These are phyloP conservation scores for Acanthopleura granulata DNA, from an alignment of 2,888 invertebrate species.

Conservation along the genomic window DNA sequence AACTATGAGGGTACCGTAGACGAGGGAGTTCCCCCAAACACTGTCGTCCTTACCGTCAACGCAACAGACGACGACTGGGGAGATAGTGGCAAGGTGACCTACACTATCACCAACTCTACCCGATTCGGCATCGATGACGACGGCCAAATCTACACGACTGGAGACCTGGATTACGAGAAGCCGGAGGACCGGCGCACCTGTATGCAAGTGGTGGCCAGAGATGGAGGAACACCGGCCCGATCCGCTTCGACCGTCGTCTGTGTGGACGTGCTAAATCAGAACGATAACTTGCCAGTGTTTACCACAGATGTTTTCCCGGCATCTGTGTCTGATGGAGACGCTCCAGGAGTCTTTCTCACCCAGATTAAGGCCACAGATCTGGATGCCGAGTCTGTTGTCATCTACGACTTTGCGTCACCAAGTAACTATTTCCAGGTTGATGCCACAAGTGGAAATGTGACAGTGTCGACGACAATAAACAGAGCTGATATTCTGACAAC, in stretches of 20 bases:
- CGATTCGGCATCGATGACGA: not conserved
- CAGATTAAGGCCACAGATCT: not conserved
- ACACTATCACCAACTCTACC: constrained; percentile 6
- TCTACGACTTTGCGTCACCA: not conserved
- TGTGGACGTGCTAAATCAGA: not conserved
- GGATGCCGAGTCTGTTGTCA: not conserved
- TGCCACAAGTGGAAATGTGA: not conserved
- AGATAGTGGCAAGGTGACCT: not conserved
- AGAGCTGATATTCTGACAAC: not conserved
- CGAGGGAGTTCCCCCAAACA: not conserved
- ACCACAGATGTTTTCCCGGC: not conserved
- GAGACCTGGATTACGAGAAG: not conserved
- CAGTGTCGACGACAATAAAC: not conserved
- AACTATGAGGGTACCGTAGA: not conserved
- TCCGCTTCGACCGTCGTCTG: constrained; percentile 7
- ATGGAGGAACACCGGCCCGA: not conserved
- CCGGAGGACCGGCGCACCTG: not conserved
- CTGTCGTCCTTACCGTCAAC: constrained; percentile 7
- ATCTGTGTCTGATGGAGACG: not conserved
- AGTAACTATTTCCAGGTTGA: not conserved
- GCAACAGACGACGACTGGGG: constrained; percentile 4
- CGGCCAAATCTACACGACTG: not conserved
- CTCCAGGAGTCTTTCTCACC: not conserved
- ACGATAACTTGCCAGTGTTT: constrained; percentile 9
- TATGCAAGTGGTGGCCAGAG: not conserved